These are phyloP conservation scores for Dolichotis patagonum DNA, from an alignment of 2,113 vertebrate genomes.

Conservation along the genomic window DNA sequence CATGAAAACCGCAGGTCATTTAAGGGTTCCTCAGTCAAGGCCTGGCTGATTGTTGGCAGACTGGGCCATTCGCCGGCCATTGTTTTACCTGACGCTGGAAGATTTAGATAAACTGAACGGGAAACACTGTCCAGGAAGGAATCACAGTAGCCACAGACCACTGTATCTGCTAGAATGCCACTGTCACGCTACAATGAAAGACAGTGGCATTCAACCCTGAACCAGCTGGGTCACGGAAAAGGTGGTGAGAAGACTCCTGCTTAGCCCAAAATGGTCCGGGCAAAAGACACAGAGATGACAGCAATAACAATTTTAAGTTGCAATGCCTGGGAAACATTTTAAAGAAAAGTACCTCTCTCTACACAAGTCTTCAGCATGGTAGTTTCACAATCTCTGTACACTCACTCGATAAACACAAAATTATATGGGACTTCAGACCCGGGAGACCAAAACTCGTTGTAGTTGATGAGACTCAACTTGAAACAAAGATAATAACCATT, in stretches of 20 bases:
- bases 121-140: background rate
- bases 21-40: accelerated
- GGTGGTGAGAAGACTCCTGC: background rate
- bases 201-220: background rate
- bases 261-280: background rate
- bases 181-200: accelerated
- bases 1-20: background rate
- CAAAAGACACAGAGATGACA: background rate
- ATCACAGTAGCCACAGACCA: background rate
- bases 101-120: background rate
- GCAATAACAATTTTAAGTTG: background rate
- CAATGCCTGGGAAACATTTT: background rate
- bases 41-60: accelerated
- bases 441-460: background rate
- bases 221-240: accelerated
- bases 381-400: background rate
- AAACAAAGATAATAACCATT: background rate
- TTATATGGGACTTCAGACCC: background rate
- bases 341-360: background rate
- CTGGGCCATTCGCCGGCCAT: accelerated
- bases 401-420: background rate
- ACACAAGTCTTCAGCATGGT: background rate
- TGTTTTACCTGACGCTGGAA: background rate
- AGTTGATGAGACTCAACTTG: background rate
- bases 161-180: accelerated